Base-by-base conservation (phyloP, 2,113 vertebrate species). In the Aldabrachelys gigantea region DNA sequence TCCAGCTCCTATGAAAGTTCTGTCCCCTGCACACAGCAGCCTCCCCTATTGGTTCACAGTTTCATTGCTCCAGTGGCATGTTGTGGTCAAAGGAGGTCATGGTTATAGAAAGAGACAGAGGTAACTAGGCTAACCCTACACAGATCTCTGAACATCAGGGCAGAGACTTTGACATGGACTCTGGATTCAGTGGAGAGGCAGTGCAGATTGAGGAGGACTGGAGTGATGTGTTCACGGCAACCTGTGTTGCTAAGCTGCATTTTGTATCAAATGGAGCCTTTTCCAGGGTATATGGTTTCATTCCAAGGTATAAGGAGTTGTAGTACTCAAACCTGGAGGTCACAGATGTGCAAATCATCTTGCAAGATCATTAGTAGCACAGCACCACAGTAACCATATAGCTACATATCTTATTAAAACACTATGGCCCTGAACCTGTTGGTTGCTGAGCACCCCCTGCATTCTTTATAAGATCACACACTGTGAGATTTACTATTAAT, bases 381-480 rank as follows among this genome's bases (percentile, higher is more conserved):
- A 91, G 89, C 21, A 84, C 52, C 79, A 69, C 4, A 87, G 54
- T 83, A 94, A 93, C 47, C 47, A 91, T 88, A 95, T 50, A 89
- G 90, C 91, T 94, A 89, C 72, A 81, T 29, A 10, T 5, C 65
- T 65, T 50, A 81, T 6, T 76, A 62, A 80, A 93, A 89, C 59
- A 82, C 31, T 31, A 44, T 0, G 0, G 91, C 72, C 82, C 91
- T 72, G 75, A 90, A 94, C 35, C 72, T 35, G 0, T 2, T 17
- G 62, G 79, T 54, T 82, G 41, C 38, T 8, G 31, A 59, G 75
- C 84, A 89, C 59, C 5, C 47, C 53, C 27, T 62, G 14, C 57
- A 88, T 94, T 85, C 82, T 94, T 80, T 54, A 89, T 50, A 87
- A 79, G 88, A 96, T 88, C 79, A 52, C 59, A 82, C 89, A 80